Conservation (phyloP, 2,888 invertebrate genomes). For the Serrognathus titanus region DNA sequence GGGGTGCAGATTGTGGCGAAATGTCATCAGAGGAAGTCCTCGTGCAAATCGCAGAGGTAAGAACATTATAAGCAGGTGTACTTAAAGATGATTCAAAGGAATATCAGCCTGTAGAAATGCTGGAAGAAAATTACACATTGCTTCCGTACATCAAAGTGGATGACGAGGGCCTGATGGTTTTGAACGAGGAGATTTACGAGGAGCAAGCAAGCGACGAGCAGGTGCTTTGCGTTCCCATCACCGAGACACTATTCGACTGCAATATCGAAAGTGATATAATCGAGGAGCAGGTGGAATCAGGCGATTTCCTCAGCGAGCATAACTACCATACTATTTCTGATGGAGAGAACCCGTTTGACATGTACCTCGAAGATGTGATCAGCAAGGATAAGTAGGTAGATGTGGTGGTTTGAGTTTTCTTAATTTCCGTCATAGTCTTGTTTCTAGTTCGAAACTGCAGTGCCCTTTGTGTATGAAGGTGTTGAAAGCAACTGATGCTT, state of each 20-base stretch:
- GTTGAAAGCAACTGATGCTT: conserved; percentile 22
- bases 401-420: neutral
- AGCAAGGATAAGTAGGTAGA: too few species aligned
- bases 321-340: conserved; percentile 14
- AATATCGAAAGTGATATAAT: conserved; percentile 11
- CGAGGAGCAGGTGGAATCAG: conserved; percentile 8
- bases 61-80: neutral
- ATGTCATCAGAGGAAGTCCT: conserved; percentile 18
- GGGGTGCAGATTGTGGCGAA: neutral
- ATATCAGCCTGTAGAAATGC: conserved; percentile 13
- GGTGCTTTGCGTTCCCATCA: conserved; percentile 16
- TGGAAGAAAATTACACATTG: conserved; percentile 17
- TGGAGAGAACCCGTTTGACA: conserved; percentile 2
- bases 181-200: conserved; percentile 11
- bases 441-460: conserved; percentile 12
- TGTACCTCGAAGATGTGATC: neutral
- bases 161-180: conserved; percentile 16
- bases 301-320: conserved; percentile 16
- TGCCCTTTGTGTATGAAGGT: conserved; percentile 21
- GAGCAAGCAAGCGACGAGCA: conserved; percentile 11
- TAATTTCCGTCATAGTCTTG: neutral
- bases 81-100: neutral
- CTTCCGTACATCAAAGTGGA: conserved; percentile 17
- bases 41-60: conserved; percentile 13
- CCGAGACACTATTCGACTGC: conserved; percentile 16